Evolutionary conservation across 2,888 invertebrate genomes (phyloP), one percentile per base, ranked within the genome.

Genomic region (Ophion obscuratus): DNA sequence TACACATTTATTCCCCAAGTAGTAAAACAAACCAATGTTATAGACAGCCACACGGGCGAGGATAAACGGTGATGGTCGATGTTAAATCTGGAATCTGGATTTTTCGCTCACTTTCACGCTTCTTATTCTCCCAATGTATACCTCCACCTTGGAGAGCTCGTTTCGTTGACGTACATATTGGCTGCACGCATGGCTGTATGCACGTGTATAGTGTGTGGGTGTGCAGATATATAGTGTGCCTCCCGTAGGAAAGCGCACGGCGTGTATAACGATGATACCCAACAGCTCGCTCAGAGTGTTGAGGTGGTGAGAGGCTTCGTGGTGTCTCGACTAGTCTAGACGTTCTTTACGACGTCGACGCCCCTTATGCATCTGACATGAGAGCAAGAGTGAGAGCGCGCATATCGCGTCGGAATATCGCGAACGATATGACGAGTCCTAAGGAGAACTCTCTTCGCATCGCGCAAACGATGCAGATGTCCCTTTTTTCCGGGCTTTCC

Each of bases 251-350:
- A 31, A 67, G 7, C 31, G 17, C 27, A 27, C 47, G 6, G 9
- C 24, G 11, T 47, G 61, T 77, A 17, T 66, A 57, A 67, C 57
- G 77, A 68, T 44, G 44, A 14, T 53, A 76, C 27, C 64, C 68
- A 47, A 79, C 27, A 53, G 44, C 61, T 67, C 53, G 53, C 64
- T 47, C 31, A 11, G 77, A 47, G 80, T 70, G 62, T 44, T 57
- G 77, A 81, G 83, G 77, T 80, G 77, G 74, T 66, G 83, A 86
- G 86, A 86, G 86, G 77, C 86, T 86, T 86, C 83, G 77, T 70
- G 68, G 81, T 78, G 86, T 81, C 86, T 86, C 81, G 83, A 78
- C 83, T 76, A 81, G 86, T 86, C 86, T 86, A 86, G 83, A 86
- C 86, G 86, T 86, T 83, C 81, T 86, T 86, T 86, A 86, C 83